A percentile compares a stretch with the other conserved stretches of the same genome.
phyloP scores from a whole-genome alignment of 2,113 vertebrate genomes.

The Trachemys scripta region DNA sequence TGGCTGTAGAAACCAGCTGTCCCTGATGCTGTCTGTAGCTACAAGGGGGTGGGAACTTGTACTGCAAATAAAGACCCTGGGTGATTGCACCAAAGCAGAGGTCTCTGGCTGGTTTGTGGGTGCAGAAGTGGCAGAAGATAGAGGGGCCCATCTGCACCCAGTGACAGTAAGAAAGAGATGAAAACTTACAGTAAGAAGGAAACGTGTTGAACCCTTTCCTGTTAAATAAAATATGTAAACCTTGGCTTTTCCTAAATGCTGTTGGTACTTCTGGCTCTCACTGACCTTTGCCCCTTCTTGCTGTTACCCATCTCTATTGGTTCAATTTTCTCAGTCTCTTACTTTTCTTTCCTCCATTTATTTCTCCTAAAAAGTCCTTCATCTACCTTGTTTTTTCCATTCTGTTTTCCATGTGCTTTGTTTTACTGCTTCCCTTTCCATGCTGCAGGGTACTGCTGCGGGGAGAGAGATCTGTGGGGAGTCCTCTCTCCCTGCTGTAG shows the following conservation, averaged over 20 bases:
- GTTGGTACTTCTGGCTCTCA: not conserved
- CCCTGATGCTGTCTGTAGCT: no score
- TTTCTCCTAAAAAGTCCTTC: not conserved
- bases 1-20: no score
- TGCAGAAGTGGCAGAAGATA: no score
- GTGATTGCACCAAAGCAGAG: no score
- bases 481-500: no score
- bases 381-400: not conserved
- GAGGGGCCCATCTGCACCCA: no score
- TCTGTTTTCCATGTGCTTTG: not conserved
- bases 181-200: not conserved
- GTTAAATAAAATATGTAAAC: not conserved
- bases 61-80: no score
- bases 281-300: not conserved
- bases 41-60: no score
- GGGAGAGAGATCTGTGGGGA: no score
- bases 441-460: not conserved
- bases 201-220: not conserved
- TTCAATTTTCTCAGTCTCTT: not conserved
- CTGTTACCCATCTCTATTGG: not conserved
- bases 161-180: not conserved
- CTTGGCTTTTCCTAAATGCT: not conserved
- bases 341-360: not conserved
- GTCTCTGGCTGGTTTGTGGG: no score
- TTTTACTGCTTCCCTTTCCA: not conserved